Evolutionary conservation across 1,140 invertebrate species (phyloP).

Genomic region (Philotrypesis tridentata): DNA sequence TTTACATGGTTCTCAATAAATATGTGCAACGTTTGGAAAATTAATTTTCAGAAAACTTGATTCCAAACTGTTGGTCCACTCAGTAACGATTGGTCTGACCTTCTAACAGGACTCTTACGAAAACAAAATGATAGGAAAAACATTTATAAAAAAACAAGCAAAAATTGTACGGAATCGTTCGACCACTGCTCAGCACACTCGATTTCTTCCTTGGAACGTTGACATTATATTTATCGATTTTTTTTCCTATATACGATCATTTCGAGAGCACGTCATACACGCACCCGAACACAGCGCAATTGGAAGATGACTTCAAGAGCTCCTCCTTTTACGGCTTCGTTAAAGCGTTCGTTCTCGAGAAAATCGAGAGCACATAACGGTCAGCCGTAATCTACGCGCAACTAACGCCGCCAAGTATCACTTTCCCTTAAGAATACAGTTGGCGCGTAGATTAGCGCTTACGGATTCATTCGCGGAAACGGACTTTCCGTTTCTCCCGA

Average conservation of each 20-base stretch:
- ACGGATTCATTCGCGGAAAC: not conserved
- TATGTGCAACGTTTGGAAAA: no score
- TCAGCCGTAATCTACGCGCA: not conserved
- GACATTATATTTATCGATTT: not conserved
- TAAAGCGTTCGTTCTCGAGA: not conserved
- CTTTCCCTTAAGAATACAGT: constrained; percentile 18
- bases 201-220: constrained; percentile 47
- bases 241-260: not conserved
- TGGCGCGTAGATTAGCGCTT: constrained; percentile 6
- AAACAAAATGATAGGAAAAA: no score
- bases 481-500: constrained; percentile 14
- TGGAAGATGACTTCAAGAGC: not conserved
- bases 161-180: no score
- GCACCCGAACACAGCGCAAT: not conserved
- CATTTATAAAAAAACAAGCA: no score
- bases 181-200: constrained; percentile 30
- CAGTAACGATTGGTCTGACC: no score
- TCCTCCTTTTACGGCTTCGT: not conserved
- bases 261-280: not conserved
- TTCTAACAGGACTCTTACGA: no score
- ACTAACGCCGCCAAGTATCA: not conserved
- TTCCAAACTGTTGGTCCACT: no score
- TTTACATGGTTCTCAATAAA: no score
- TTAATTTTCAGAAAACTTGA: no score
- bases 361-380: not conserved